phyloP scores from a whole-genome alignment of 2,113 vertebrate genomes.

The Danionella cerebrum region DNA sequence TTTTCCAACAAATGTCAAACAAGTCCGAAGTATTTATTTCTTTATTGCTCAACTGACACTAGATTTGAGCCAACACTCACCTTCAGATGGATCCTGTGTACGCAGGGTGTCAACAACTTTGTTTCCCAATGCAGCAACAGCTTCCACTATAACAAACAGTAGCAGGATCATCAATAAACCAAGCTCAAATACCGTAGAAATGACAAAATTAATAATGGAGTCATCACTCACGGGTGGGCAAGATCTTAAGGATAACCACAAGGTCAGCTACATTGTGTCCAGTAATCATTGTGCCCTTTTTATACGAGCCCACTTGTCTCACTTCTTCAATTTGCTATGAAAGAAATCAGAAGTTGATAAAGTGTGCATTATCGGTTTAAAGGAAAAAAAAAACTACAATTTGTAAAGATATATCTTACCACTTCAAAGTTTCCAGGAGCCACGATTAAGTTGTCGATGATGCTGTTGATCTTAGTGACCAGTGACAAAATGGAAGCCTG shows the following conservation, averaged over 20 bases:
- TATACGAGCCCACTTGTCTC: constrained; percentile 94
- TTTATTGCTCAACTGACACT: not conserved
- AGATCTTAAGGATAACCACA: constrained; percentile 94
- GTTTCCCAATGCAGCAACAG: constrained; percentile 88
- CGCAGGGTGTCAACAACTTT: constrained; percentile 92
- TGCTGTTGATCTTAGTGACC: constrained; percentile 97
- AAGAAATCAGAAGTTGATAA: not conserved
- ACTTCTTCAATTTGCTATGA: constrained; percentile 95
- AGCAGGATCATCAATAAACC: not conserved
- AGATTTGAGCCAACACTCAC: constrained; percentile 47
- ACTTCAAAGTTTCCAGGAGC: constrained; percentile 96
- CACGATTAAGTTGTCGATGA: constrained; percentile 95
- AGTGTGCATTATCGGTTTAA: too few relatives aligned
- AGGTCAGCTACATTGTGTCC: constrained; percentile 95
- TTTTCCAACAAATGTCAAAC: not conserved
- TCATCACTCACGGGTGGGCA: constrained; percentile 81
- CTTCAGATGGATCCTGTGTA: constrained; percentile 85
- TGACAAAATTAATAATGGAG: not conserved
- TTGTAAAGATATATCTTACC: constrained; percentile 58
- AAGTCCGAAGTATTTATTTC: too few relatives aligned
- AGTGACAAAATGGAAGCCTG: constrained; percentile 95
- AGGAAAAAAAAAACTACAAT: not conserved
- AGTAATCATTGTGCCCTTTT: constrained; percentile 95
- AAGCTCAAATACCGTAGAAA: not conserved
- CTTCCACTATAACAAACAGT: constrained; percentile 83